Percentiles rank a stretch among this genome's conserved stretches.
These are phyloP conservation scores for Heteromyza rotundicornis DNA, from an alignment of 2,888 invertebrate species.

Conservation along the genomic window DNA sequence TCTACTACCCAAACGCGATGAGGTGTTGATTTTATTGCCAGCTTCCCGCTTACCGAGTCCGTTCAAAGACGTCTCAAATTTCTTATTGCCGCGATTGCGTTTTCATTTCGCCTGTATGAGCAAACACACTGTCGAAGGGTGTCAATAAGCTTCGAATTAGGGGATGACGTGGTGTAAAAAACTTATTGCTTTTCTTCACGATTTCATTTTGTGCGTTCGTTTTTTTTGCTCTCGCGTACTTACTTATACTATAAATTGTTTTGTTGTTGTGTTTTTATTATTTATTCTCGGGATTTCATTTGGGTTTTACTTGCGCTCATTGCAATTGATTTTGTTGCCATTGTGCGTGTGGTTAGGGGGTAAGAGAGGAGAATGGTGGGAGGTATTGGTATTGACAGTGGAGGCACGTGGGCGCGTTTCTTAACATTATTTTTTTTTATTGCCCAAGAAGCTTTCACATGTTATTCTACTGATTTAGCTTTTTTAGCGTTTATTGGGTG, in stretches of 20 bases:
- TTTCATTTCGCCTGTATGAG: background rate
- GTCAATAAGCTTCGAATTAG: slow-evolving; percentile 2
- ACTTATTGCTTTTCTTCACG: slow-evolving; percentile 2
- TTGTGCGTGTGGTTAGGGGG: background rate
- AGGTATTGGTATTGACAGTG: background rate
- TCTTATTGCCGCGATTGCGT: background rate
- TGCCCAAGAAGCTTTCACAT: background rate
- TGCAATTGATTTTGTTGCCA: slow-evolving; percentile 1
- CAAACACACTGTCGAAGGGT: background rate
- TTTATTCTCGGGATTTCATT: background rate
- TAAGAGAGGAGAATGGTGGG: background rate
- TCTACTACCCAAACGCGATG: too few relatives aligned
- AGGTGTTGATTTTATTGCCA: slow-evolving; percentile 1
- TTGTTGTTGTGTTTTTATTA: background rate
- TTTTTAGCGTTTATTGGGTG: too few relatives aligned
- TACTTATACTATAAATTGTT: too few relatives aligned
- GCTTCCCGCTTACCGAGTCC: background rate
- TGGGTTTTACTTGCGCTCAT: background rate
- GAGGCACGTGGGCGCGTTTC: background rate
- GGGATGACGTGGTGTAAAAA: background rate
- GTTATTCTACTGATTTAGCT: too few relatives aligned
- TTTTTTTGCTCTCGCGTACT: background rate
- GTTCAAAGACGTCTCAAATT: background rate
- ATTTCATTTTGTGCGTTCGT: slow-evolving; percentile 1
- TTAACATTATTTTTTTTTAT: background rate